Evolutionary conservation across 2,888 invertebrate genomes (phyloP), one percentile per base, ranked within the genome.

Genomic region (Leptinotarsa tumamoca): DNA sequence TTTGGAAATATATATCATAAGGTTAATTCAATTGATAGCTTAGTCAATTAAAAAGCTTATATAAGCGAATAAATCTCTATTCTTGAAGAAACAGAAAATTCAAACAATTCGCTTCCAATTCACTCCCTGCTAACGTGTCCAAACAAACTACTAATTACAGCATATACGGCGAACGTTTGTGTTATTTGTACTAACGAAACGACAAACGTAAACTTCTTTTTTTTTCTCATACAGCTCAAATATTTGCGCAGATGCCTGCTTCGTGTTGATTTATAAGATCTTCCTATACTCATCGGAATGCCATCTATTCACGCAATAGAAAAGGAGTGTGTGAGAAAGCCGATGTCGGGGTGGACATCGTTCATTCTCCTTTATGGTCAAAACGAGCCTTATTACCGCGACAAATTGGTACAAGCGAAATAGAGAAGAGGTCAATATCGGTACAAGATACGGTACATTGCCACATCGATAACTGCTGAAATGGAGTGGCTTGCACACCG

Each of bases 361-460:
- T 72, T 70, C 68, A 72, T 75, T 72, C 67, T 75, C 72, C 51
- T 77, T 72, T 74, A 76, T 71, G 72, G 74, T 72, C 70, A 73
- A 71, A 71, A 69, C 74, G 51, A 72, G 69, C 50, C 66, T 74
- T 71, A 77, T 74, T 72, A 70, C 51, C 68, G 58, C 14, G 66
- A 74, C 74, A 77, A 77, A 74, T 77, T 67, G 74, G 67, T 69
- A 74, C 68, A 21, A 68, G 71, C 69, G 67, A 68, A 68, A 51
- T 51, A 56, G 61, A 73, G 70, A 66, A 73, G 49, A 76, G 72
- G 72, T 73, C 73, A 58, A n/a, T 69, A 73, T 74, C 76, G 71
- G 71, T 73, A 71, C 50, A 73, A 43, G 68, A 54, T 73, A 76
- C 76, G 70, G 76, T 70, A 76, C 58, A 71, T 68, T 68, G 27